Evolutionary conservation across 2,888 invertebrate genomes (phyloP), one percentile per base, ranked within the genome.

Genomic region (Acrocera orbiculus): DNA sequence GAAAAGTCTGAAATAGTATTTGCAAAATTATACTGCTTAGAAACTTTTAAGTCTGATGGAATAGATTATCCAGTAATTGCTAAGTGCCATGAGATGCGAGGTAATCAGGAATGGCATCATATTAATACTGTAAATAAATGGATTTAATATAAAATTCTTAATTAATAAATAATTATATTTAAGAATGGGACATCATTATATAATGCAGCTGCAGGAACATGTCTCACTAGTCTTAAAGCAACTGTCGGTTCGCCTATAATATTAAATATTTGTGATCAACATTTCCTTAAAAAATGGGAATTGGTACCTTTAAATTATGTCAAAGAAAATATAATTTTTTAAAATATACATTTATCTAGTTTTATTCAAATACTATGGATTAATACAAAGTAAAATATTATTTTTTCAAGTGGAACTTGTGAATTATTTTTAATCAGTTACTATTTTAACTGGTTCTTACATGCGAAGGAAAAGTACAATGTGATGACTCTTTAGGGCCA

Each of bases 11-110:
- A 93, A 58, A 56, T 93, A 22, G 75, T 90, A 9, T 61, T 95
- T 34, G 81, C 81, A 1, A 77, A 85, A 42, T 63, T 82, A 20
- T 61, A 92, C 9, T 92, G 93, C 50, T 57, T 96, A 45, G 90
- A 95, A 59, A 76, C 80, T 1, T 66, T 69, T 40, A 49, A 54
- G 3, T 48, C 48, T 22, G 62, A 61, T 19, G 61, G 65, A 9
- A 64, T 66, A 35, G 56, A 65, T 30, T 63, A 65, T 30, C 85
- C 89, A 0, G 65, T 73, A 35, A 63, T 95, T 8, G 75, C 80
- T 45, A 93, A 95, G 58, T 95, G 95, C 50, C 92, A 92, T 49
- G 87, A 86, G 54, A 77, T 86, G 64, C 79, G 83, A 9, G 85
- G 83, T 1, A 73, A 81, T 43, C 95, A 95, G 59, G 85, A 87